A percentile compares a stretch with the other conserved stretches of the same genome.
These are phyloP conservation scores for Polyploca ridens DNA, from an alignment of 2,888 invertebrate genomes.

Conservation along the genomic window DNA sequence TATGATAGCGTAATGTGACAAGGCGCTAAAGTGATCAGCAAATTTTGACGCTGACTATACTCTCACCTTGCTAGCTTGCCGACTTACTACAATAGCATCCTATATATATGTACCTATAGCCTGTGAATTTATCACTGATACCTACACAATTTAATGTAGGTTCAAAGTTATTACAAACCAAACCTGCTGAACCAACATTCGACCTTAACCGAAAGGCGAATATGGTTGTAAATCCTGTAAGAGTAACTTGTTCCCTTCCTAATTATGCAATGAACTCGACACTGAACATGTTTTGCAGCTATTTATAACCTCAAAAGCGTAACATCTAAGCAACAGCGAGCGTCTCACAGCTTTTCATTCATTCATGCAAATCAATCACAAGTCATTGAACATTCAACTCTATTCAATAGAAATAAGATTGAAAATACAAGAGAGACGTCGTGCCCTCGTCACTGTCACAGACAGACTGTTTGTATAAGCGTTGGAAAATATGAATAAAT, in stretches of 20 bases:
- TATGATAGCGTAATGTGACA: too few species aligned
- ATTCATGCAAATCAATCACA: background rate
- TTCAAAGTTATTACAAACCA: background rate
- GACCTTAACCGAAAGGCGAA: background rate
- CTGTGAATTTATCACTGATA: background rate
- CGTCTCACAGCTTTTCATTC: background rate
- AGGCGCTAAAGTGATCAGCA: too few species aligned
- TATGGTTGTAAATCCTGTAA: background rate
- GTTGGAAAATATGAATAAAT: slow-evolving; percentile 6
- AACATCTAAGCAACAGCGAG: background rate
- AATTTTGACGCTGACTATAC: too few species aligned
- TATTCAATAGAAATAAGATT: slow-evolving; percentile 28
- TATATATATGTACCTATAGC: background rate
- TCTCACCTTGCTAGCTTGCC: background rate
- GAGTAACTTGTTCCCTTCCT: background rate
- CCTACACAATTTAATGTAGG: background rate
- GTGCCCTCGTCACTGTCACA: slow-evolving; percentile 3
- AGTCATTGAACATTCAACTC: slow-evolving; percentile 24
- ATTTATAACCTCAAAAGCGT: background rate
- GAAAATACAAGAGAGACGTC: slow-evolving; percentile 4
- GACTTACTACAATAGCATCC: background rate
- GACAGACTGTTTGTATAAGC: background rate
- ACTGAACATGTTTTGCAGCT: slow-evolving; percentile 1
- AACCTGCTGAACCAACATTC: background rate
- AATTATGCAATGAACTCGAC: background rate